These are phyloP conservation scores for Chloroceryle amazona DNA, from an alignment of 2,797 vertebrate genomes.

Conservation along the genomic window DNA sequence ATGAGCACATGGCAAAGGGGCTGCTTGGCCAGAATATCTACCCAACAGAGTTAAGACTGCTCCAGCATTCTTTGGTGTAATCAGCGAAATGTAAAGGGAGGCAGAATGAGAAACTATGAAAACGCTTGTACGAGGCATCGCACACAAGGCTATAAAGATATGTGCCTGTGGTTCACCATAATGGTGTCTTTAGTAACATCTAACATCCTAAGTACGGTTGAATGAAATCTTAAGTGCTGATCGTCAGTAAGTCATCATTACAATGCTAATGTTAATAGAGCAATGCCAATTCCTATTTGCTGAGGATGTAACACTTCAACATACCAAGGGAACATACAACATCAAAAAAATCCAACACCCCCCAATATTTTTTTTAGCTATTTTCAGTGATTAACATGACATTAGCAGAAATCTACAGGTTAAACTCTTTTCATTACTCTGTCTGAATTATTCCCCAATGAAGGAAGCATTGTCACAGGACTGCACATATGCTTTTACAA, in stretches of 20 bases:
- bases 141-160: neutral
- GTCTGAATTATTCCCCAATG: neutral
- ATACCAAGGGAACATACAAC: neutral
- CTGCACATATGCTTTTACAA: neutral
- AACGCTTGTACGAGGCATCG: neutral
- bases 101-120: neutral
- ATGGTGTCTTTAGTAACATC: neutral
- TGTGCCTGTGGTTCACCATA: accelerated
- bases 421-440: neutral
- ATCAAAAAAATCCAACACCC: neutral
- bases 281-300: neutral
- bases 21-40: neutral
- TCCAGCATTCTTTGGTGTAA: neutral
- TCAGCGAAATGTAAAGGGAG: neutral
- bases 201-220: neutral
- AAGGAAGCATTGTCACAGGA: neutral
- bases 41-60: neutral
- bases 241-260: neutral
- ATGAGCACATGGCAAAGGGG: accelerated
- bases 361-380: neutral
- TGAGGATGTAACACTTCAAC: neutral
- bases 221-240: neutral
- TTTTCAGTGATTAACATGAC: neutral
- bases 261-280: neutral
- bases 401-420: neutral